Base-by-base conservation (phyloP, 2,797 vertebrate genomes). In the Zenarchopterus dispar region DNA sequence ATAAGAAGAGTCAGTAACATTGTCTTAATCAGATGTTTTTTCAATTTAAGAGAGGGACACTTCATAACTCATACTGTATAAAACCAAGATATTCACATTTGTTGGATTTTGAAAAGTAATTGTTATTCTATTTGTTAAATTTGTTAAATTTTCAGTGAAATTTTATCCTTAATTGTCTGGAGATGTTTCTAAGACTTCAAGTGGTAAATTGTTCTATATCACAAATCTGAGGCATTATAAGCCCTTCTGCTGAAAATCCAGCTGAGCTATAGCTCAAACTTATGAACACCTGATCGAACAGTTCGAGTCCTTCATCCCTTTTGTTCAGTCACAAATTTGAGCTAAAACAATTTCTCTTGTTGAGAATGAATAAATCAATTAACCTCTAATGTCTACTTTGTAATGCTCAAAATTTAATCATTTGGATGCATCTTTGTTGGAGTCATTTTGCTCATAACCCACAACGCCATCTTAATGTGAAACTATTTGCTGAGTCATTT, bases 221-320 rank as follows among this genome's bases (percentile, higher is more conserved):
- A 52, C 51, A 73, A 50, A 70, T 56, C 33, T 6, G 26, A 7
- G 16, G 8, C 6, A 8, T 74, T 69, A 69, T 51, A 65, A 72
- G 57, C 69, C 73, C 58, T 70, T 59, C 62, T 56, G 49, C 31
- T 51, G 64, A 55, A 61, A 66, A 67, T 51, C 56, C 56, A 66
- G 49, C 43, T 17, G 43, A 62, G 78, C 70, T 78, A 83, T 57
- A 56, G 8, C 56, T 62, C 4, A 70, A 67, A 84, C 80, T 87
- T 72, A 85, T 62, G 53, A 63, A 39, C 39, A 65, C 24, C 42
- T 56, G 46, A 72, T 66, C 7, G 8, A 33, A 51, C 17, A 18
- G 36, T 28, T 67, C 26, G 33, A 43, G 65, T 61, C 53, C 62
- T 56, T 71, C 39, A 72, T 57, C 64, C 33, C 0, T 17, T 44